These are phyloP conservation scores for Rotaria magnacalcarata DNA, from an alignment of 2,888 invertebrate species.

Conservation along the genomic window DNA sequence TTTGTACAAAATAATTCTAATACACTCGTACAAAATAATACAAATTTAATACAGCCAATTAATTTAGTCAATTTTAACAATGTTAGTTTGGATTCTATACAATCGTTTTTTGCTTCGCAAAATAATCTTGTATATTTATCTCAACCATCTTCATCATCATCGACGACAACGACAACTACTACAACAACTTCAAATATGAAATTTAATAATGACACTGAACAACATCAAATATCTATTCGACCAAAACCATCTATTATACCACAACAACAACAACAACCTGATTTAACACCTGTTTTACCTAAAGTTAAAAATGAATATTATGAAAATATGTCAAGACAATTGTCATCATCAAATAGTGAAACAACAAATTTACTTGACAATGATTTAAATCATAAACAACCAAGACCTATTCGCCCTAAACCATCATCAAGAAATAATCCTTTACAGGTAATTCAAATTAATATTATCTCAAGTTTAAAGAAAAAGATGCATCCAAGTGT, in stretches of 20 bases:
- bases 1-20: constrained; percentile 36
- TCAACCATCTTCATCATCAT: background rate
- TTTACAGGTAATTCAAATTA: background rate
- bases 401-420: constrained; percentile 25
- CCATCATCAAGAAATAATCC: background rate
- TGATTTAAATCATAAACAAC: constrained; percentile 25
- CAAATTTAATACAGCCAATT: constrained; percentile 29
- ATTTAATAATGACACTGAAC: background rate
- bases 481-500: background rate
- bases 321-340: background rate
- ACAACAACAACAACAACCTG: background rate
- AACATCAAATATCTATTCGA: constrained; percentile 34
- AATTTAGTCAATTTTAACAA: constrained; percentile 30
- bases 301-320: background rate
- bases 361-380: constrained; percentile 7
- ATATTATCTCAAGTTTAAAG: background rate
- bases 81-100: constrained; percentile 22
- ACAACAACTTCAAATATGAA: background rate
- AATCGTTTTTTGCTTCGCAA: constrained; percentile 19
- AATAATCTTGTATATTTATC: constrained; percentile 13
- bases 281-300: background rate
- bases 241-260: constrained; percentile 7
- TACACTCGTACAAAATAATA: constrained; percentile 34
- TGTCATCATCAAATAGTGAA: constrained; percentile 6
- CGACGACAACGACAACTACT: background rate